phyloP scores from a whole-genome alignment of 2,113 vertebrate genomes.

The Notothenia rossii region DNA sequence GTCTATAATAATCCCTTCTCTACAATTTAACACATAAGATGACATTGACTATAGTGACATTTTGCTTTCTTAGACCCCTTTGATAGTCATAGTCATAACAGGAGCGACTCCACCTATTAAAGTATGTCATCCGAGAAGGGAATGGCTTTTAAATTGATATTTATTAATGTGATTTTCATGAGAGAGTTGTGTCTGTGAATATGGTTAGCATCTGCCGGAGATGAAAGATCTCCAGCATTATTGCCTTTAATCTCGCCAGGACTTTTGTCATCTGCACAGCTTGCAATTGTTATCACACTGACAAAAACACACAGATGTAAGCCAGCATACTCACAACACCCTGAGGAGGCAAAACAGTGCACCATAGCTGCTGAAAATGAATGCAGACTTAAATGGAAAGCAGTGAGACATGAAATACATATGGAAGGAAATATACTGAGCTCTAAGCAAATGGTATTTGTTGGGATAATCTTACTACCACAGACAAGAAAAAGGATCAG shows the following conservation, averaged over 20 bases:
- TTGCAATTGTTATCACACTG: constrained; percentile 84
- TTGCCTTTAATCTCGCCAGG: constrained; percentile 85
- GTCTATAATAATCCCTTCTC: background rate
- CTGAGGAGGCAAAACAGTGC: constrained; percentile 56
- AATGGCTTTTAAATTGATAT: constrained; percentile 49
- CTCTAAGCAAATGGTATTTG: constrained; percentile 46
- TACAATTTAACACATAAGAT: constrained; percentile 1
- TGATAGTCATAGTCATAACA: constrained; percentile 3
- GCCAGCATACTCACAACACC: constrained; percentile 60
- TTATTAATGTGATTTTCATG: constrained; percentile 84
- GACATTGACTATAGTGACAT: constrained; percentile 13
- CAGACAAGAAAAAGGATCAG: constrained; percentile 24
- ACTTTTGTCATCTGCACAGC: constrained; percentile 87
- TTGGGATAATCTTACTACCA: constrained; percentile 28
- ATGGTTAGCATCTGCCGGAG: constrained; percentile 83
- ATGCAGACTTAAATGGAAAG: constrained; percentile 63
- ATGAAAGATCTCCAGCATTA: constrained; percentile 79
- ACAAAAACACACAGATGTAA: constrained; percentile 77
- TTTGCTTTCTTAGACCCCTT: constrained; percentile 14
- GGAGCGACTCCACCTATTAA: constrained; percentile 14
- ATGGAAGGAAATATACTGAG: constrained; percentile 44
- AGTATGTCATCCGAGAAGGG: constrained; percentile 68
- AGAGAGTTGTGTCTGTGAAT: constrained; percentile 78
- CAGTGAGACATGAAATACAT: constrained; percentile 64
- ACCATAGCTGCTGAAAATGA: constrained; percentile 55